Base-by-base conservation (phyloP, 2,113 vertebrate genomes). In the Murina feae region DNA sequence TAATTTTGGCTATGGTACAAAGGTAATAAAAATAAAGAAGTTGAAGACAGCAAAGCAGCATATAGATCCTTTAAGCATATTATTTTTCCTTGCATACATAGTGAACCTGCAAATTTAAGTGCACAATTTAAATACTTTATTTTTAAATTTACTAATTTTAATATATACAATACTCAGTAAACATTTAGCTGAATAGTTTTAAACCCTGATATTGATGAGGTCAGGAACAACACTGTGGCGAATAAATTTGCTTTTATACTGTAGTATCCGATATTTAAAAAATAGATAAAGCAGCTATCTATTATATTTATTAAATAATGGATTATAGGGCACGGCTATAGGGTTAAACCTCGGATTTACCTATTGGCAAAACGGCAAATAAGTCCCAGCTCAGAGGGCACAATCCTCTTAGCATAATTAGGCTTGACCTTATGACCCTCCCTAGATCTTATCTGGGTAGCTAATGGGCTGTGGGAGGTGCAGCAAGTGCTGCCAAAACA, bases 1-100 rank as follows among this genome's bases (percentile, higher is more conserved):
- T 89, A 68, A 65, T 95, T 84, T 96, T 90, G 66, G 63, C 47
- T 89, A 2, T 80, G 35, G 13, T 71, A 79, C 12, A 55, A 82
- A 55, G 1, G 49, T 83, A 81, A 87, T 65, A 75, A 96, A 93
- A 80, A 71, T 75, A 81, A 86, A 12, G 42, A 96, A 89, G 16
- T 37, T 95, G 13, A n/a, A 94, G 23, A 68, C 23, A 78, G 35
- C 25, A 82, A 82, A 72, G 66, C 10, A 44, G 30, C 1, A 58
- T 53, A 75, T 3, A 79, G 2, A 1, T 86, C 74, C 28, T 55
- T 89, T 58, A 87, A 92, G 51, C n/a, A 39, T 16, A 75, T 32
- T 74, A 30, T 87, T 86, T 81, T 93, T 88, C 39, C 23, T 60
- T 74, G 1, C 37, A 72, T 65, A 7, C 44, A 65, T 25, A 44